These are phyloP conservation scores for Cromileptes altivelis DNA, from an alignment of 2,113 vertebrate species.

Conservation along the genomic window DNA sequence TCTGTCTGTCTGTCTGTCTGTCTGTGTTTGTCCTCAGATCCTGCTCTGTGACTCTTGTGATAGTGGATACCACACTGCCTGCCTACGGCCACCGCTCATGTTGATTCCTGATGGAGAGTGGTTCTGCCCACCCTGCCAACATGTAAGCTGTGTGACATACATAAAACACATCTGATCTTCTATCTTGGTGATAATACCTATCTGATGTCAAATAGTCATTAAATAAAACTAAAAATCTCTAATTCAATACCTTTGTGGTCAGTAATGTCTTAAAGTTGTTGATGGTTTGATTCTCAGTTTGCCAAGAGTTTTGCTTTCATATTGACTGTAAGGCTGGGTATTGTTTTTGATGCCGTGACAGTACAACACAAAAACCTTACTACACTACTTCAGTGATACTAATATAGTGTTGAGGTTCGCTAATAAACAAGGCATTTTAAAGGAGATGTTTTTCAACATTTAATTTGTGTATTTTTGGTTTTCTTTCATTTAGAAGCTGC, in stretches of 20 bases:
- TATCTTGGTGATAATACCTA: neutral
- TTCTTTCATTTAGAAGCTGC: constrained; percentile 88
- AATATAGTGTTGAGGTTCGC: neutral
- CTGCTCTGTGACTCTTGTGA: constrained; percentile 96
- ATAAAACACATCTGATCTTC: neutral
- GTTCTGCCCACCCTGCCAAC: constrained; percentile 99
- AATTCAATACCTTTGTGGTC: neutral
- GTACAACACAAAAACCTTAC: neutral
- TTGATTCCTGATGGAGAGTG: constrained; percentile 97
- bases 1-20: constrained; percentile 2
- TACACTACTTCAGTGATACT: neutral
- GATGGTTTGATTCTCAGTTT: neutral
- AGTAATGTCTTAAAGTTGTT: neutral
- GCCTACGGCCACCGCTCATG: constrained; percentile 96
- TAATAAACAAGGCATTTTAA: neutral
- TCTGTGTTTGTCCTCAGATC: constrained; percentile 85
- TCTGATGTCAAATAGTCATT: neutral
- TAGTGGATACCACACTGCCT: constrained; percentile 96
- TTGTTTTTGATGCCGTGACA: neutral
- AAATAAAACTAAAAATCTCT: neutral
- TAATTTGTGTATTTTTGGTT: neutral
- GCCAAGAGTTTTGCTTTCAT: neutral
- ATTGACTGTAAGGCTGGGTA: neutral
- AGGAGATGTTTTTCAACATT: neutral
- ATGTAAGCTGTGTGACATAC: constrained; percentile 83